These are phyloP conservation scores for Porites australiensis DNA, from an alignment of 64 coral and sea anemone genomes.

Conservation along the genomic window DNA sequence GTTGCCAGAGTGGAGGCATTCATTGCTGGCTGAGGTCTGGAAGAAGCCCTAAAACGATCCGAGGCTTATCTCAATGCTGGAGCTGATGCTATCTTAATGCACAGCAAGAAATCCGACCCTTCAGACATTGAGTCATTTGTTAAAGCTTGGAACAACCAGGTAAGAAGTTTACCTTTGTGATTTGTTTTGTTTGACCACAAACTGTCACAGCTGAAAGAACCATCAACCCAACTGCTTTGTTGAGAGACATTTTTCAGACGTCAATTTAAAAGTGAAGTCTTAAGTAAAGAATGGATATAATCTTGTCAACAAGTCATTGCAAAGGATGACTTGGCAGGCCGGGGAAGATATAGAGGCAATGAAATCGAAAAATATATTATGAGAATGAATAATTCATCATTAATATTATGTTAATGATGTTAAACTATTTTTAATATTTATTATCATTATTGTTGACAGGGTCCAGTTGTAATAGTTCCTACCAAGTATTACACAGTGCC, in stretches of 20 bases:
- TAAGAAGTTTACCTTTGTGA: background rate
- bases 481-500: conserved; percentile 98
- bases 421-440: no score
- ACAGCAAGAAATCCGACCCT: conserved; percentile 98
- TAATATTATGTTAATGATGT: no score
- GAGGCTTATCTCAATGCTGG: conserved; percentile 98
- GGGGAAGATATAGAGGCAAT: no score
- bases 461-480: conserved; percentile 96
- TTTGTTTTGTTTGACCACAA: background rate
- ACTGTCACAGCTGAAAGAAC: background rate
- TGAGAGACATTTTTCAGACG: no score
- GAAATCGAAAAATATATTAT: no score
- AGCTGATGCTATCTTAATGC: conserved; percentile 99
- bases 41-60: conserved; percentile 91
- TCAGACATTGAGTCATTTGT: conserved; percentile 99
- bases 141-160: conserved; percentile 99
- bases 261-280: no score
- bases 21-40: conserved; percentile 96
- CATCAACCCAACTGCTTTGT: background rate
- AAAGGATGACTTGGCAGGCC: no score
- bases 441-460: conserved; percentile 43
- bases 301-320: no score
- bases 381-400: no score
- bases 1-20: conserved; percentile 98
- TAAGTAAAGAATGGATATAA: no score